Conservation (phyloP, 2,113 vertebrate species). For the Vimba vimba region DNA sequence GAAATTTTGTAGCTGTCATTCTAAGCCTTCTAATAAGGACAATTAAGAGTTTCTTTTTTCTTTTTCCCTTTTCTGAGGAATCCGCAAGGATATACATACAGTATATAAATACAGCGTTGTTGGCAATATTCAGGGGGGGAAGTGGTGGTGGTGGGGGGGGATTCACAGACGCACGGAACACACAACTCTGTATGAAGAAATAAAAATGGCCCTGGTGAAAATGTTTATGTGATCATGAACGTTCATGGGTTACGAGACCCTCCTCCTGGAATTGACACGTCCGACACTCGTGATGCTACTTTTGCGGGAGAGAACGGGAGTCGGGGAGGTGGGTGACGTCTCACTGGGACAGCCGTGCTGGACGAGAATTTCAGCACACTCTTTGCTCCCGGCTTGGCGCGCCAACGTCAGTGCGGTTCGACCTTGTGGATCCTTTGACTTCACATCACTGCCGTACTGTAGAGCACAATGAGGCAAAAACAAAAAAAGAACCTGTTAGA, state of each 20-base stretch:
- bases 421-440: constrained; percentile 82
- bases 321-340: constrained; percentile 75
- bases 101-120: constrained; percentile 36
- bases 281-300: constrained; percentile 90
- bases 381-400: constrained; percentile 82
- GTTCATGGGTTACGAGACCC: constrained; percentile 67
- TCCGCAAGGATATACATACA: constrained; percentile 24
- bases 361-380: constrained; percentile 87
- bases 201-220: constrained; percentile 41
- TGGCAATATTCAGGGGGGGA: neutral
- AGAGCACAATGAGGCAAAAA: neutral
- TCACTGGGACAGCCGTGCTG: constrained; percentile 90
- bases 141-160: too few species aligned
- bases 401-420: constrained; percentile 86
- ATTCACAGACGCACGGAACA: constrained; percentile 47
- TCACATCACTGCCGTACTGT: constrained; percentile 88
- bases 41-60: constrained; percentile 5
- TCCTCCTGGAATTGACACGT: constrained; percentile 81
- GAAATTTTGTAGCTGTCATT: constrained; percentile 34
- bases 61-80: constrained; percentile 44
- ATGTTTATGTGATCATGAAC: constrained; percentile 41
- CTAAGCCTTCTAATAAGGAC: constrained; percentile 39
- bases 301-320: constrained; percentile 83
- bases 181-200: constrained; percentile 50
- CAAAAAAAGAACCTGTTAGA: neutral